Evolutionary conservation across 2,888 invertebrate species (phyloP).

Genomic region (Hirtodrosophila alboralis): DNA sequence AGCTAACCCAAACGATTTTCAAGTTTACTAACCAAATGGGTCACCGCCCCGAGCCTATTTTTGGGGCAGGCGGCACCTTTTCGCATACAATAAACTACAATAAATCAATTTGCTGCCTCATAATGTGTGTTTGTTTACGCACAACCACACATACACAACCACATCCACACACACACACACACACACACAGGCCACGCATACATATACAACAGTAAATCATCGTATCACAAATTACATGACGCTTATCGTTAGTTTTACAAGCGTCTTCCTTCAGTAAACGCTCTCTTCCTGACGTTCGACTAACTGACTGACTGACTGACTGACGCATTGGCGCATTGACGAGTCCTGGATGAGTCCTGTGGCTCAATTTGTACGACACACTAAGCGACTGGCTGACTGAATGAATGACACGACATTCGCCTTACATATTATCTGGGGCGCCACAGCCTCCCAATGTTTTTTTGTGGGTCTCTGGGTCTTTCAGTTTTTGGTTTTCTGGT

Average conservation of each 20-base stretch:
- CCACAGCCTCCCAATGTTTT: constrained; percentile 43
- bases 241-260: constrained; percentile 69
- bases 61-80: constrained; percentile 38
- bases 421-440: constrained; percentile 46
- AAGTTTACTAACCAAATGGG: constrained; percentile 53
- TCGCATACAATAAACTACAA: constrained; percentile 49
- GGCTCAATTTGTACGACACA: constrained; percentile 44
- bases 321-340: not conserved
- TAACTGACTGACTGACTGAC: constrained; percentile 12
- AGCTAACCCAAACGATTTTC: constrained; percentile 27
- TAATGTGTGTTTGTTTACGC: constrained; percentile 45
- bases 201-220: constrained; percentile 37
- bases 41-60: constrained; percentile 36
- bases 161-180: constrained; percentile 4
- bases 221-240: constrained; percentile 62
- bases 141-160: constrained; percentile 12
- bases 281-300: constrained; percentile 30
- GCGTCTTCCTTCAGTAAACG: constrained; percentile 49
- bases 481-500: constrained; percentile 1
- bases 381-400: constrained; percentile 14
- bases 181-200: constrained; percentile 6
- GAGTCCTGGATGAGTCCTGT: constrained; percentile 21
- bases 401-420: constrained; percentile 36
- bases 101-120: constrained; percentile 63
- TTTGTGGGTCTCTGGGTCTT: constrained; percentile 10